phyloP scores from a whole-genome alignment of 30 jellyfish, hydroid and myxozoan species.

The Hydractinia echinata region DNA sequence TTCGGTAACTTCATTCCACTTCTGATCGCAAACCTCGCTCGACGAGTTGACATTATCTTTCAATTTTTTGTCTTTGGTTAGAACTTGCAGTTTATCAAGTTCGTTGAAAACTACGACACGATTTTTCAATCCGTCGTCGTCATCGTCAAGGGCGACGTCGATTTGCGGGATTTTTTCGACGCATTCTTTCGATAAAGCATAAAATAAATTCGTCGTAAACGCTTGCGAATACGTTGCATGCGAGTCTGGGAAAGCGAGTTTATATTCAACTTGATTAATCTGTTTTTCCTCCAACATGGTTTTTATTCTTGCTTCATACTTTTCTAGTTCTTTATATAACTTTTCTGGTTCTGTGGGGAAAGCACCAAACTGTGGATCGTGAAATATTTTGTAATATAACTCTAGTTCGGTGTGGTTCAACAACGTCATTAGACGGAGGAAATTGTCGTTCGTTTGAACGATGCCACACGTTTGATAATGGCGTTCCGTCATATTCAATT shows the following conservation, averaged over 20 bases:
- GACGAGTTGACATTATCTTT: constrained; percentile 7
- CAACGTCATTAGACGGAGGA: constrained; percentile 28
- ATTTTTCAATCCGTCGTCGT: background rate
- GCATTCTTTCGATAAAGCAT: constrained; percentile 17
- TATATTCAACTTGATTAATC: constrained; percentile 7
- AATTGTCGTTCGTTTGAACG: constrained; percentile 35
- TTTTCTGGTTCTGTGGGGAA: constrained; percentile 23
- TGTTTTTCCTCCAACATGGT: background rate
- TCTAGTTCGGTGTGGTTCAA: constrained; percentile 4
- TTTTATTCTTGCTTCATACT: background rate
- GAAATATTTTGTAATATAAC: constrained; percentile 29
- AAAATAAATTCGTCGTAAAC: constrained; percentile 8
- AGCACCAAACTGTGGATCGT: constrained; percentile 19
- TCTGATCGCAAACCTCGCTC: background rate
- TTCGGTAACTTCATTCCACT: constrained; percentile 5
- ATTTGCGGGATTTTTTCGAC: background rate
- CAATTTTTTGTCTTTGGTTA: background rate
- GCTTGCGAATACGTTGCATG: constrained; percentile 26
- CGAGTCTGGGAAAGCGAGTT: constrained; percentile 10
- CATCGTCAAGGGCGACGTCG: background rate
- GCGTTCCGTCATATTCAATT: background rate
- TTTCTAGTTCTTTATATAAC: constrained; percentile 17
- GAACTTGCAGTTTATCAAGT: constrained; percentile 13
- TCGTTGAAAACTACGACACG: background rate
- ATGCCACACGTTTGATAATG: constrained; percentile 18